Conservation (phyloP, 2,888 invertebrate genomes). For the Leucophenga montana region DNA sequence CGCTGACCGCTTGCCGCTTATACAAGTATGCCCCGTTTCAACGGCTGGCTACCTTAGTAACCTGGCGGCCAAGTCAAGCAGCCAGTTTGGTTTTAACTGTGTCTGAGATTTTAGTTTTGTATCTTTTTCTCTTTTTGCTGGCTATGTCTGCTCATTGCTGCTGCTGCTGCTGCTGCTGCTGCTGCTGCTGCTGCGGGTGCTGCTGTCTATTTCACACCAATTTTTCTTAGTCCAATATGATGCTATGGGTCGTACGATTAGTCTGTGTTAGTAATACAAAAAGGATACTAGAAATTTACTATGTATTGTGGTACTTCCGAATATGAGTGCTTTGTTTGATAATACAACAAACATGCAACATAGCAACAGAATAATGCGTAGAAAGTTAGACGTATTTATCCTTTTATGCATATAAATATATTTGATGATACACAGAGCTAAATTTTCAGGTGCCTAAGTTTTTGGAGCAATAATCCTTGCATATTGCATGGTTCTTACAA, state of each 20-base stretch:
- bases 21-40: not conserved
- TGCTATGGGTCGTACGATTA: not conserved
- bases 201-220: slow-evolving; percentile 65
- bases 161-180: slow-evolving; percentile 31
- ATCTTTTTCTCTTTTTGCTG: slow-evolving; percentile 33
- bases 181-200: slow-evolving; percentile 39
- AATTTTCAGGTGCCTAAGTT: no score
- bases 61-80: not conserved
- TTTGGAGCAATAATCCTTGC: no score
- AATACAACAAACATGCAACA: no score
- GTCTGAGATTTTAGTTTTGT: slow-evolving; percentile 37
- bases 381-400: no score
- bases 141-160: slow-evolving; percentile 31
- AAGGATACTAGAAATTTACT: no score
- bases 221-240: slow-evolving; percentile 40
- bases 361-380: no score
- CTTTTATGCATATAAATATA: no score
- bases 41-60: slow-evolving; percentile 20
- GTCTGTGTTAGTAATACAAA: no score
- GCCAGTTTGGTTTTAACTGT: not conserved
- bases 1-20: not conserved
- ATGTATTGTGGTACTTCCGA: no score
- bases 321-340: no score
- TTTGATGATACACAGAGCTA: no score
- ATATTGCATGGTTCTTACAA: no score